Evolutionary conservation across 2,888 invertebrate species (phyloP), one percentile per base, ranked within the genome.

Genomic region (Nymphalis c-album): DNA sequence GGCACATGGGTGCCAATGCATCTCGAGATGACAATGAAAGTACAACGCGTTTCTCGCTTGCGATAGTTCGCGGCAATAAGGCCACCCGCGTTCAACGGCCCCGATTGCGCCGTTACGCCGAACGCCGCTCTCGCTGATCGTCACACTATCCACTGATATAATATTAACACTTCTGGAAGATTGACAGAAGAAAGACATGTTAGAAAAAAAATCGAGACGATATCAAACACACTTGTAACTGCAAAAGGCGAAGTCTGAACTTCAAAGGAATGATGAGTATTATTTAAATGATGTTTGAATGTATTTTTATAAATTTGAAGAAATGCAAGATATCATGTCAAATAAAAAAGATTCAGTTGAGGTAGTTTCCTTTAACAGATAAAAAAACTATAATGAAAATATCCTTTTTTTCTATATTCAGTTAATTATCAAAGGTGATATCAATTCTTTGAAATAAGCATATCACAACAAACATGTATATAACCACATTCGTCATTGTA

Each of bases 1-100:
- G 57, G 53, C 53, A 66, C 73, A 63, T 63, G 69, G 68, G 78
- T 78, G 72, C 73, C 79, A 80, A 81, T 82, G 83, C 82, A 81
- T 78, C 76, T 78, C 78, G 79, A 85, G 88, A 86, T 88, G 91
- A 90, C 91, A 91, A 91, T 90, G 91, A 91, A 90, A 91, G 91
- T 91, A 87, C 86, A 83, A 78, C 85, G 57, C 84, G 83, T 91
- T 88, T 90, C 90, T 89, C 86, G 86, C 82, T 83, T 85, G 90
- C 90, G 86, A 89, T 90, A 88, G 88, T 89, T 88, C 80, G 80
- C 77, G 78, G 81, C 84, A 92, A 91, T 89, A 89, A 91, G 91
- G 91, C 91, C 91, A 89, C 84, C 79, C 65, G 86, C 90, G 91
- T 91, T 90, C 91, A 90, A 83, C 89, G 91, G 88, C 91, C 91